Evolutionary conservation across 2,888 invertebrate genomes (phyloP).

Genomic region (Amblyjoppa proteus): DNA sequence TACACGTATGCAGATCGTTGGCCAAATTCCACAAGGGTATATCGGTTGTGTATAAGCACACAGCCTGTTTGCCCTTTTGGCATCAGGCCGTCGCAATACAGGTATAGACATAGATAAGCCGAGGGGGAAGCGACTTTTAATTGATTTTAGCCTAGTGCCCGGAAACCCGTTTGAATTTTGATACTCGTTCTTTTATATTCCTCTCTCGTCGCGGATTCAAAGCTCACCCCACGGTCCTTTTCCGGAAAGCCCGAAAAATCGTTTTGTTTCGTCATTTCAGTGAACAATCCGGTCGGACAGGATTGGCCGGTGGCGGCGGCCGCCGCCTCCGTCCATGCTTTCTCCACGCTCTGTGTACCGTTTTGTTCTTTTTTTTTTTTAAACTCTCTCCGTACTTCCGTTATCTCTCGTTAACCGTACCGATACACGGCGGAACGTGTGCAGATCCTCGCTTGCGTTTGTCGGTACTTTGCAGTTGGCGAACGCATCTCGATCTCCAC

Average conservation of each 20-base stretch:
- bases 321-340: neutral
- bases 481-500: slow-evolving; percentile 7
- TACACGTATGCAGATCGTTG: neutral
- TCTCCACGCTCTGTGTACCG: slow-evolving; percentile 24
- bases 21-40: too few species aligned
- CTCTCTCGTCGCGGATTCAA: neutral
- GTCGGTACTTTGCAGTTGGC: slow-evolving; percentile 5
- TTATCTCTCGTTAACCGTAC: slow-evolving; percentile 19
- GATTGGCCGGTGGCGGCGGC: neutral
- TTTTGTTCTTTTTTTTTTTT: slow-evolving; percentile 19
- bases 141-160: slow-evolving; percentile 21
- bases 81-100: neutral
- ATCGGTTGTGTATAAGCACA: too few species aligned
- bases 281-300: slow-evolving; percentile 26
- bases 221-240: neutral
- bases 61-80: too few species aligned
- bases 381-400: slow-evolving; percentile 13
- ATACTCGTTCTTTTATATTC: slow-evolving; percentile 36
- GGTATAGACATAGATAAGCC: neutral
- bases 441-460: neutral
- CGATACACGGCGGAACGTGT: neutral
- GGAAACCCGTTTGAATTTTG: slow-evolving; percentile 41
- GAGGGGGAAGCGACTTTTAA: slow-evolving; percentile 3
- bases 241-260: slow-evolving; percentile 37
- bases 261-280: slow-evolving; percentile 49